Evolutionary conservation across 2,113 vertebrate genomes (phyloP), one percentile per base, ranked within the genome.

Genomic region (Hyaena hyaena): DNA sequence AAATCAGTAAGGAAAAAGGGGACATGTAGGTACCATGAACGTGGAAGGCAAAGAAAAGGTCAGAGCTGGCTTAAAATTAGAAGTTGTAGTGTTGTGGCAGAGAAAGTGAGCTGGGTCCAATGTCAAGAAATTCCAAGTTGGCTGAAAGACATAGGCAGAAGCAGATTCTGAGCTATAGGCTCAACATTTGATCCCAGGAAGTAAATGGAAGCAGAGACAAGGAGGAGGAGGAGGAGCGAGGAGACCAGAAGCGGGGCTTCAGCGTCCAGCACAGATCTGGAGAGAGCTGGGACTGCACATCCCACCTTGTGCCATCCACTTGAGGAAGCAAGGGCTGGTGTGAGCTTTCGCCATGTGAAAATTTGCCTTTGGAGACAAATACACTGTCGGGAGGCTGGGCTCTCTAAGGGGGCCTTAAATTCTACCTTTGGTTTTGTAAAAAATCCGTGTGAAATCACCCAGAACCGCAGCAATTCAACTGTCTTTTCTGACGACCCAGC

Each of bases 371-470:
- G 71, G 35, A 82, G 45, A 55, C 14, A 15, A 48, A 39, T 1
- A 21, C 8, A 17, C 0, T 35, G 61, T 33, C 17, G 10, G 17
- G 19, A 26, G 19, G 4, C 31, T 26, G 11, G 10, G 2, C 5
- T 69, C 23, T 61, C 28, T 16, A 33, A 16, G 11, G 33, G 81
- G 16, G 84, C 24, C 33, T 92, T 74, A 65, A 26, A 82, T 83
- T 80, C 55, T 79, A 10, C 76, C 33, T 92, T 89, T 85, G 33
- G 31, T 73, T 94, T 81, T 53, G 10, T 90, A 53, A 63, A 83
- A 91, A 73, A 24, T 86, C 33, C 10, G 76, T 84, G 1, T 81
- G 85, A 82, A 88, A 81, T 71, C 11, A 23, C 19, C 23, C 11
- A 81, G 69, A 90, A 85, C 15, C 7, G 50, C 31, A 63, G 5